Conservation (phyloP, 2,888 invertebrate species). For the Trichopria drosophilae region DNA sequence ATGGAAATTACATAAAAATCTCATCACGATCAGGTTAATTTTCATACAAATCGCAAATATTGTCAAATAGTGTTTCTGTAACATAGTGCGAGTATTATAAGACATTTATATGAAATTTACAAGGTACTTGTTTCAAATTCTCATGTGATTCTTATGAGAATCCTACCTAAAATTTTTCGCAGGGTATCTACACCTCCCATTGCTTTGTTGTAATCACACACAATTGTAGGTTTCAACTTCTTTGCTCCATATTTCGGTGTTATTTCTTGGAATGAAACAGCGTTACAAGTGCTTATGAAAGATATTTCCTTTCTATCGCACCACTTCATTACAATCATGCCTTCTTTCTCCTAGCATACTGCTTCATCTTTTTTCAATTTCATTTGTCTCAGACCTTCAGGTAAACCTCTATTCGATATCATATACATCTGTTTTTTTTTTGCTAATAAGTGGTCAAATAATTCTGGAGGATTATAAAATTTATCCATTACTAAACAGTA, state of each 20-base stretch:
- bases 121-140: no score
- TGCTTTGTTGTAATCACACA: constrained; percentile 1
- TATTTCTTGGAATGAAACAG: not conserved
- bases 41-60: no score
- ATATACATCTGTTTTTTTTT: not conserved
- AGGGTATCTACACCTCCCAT: constrained; percentile 2
- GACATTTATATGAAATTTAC: no score
- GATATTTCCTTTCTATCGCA: not conserved
- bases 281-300: constrained; percentile 1
- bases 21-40: no score
- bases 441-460: not conserved
- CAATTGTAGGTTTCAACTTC: constrained; percentile 1
- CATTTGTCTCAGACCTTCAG: not conserved
- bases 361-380: not conserved
- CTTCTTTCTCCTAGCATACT: no score
- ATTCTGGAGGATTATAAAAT: not conserved
- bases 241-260: not conserved
- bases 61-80: no score
- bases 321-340: not conserved
- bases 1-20: no score
- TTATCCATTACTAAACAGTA: not conserved
- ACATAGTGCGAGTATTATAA: no score
- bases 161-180: no score
- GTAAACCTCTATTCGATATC: not conserved
- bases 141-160: no score